Conservation (phyloP, 2,113 vertebrate species). For the Sula dactylatra region DNA sequence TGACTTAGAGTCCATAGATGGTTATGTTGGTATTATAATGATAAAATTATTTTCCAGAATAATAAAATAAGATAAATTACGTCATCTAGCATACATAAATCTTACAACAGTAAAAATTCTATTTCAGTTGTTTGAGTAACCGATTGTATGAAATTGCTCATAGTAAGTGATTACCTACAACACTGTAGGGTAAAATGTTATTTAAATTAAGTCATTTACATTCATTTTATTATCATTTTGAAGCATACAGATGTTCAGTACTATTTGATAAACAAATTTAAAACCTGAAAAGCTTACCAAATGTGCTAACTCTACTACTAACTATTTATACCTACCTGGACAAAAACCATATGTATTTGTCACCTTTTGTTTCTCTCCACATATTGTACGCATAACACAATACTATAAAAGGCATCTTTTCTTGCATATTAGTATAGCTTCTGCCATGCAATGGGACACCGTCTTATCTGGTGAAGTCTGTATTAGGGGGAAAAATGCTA, state of each 20-base stretch:
- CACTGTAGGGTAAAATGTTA: neutral
- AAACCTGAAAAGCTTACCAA: neutral
- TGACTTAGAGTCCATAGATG: neutral
- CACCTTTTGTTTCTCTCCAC: conserved; percentile 8
- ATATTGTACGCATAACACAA: neutral
- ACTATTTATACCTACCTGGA: neutral
- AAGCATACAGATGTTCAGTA: neutral
- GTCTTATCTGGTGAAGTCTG: neutral
- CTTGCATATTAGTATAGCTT: neutral
- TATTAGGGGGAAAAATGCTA: neutral
- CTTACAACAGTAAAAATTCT: neutral
- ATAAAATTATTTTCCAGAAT: neutral
- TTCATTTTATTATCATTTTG: neutral
- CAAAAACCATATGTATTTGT: neutral
- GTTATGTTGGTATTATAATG: neutral
- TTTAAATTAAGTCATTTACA: neutral
- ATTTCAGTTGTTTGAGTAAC: neutral
- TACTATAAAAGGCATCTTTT: neutral
- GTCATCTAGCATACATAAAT: neutral
- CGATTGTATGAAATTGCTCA: neutral
- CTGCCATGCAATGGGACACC: neutral
- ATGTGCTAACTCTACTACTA: neutral
- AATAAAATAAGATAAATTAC: neutral
- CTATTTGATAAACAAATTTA: neutral
- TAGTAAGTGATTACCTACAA: neutral